Percentiles rank a stretch among this genome's conserved stretches.
phyloP scores from a whole-genome alignment of 2,113 vertebrate genomes.

The Pimephales promelas region DNA sequence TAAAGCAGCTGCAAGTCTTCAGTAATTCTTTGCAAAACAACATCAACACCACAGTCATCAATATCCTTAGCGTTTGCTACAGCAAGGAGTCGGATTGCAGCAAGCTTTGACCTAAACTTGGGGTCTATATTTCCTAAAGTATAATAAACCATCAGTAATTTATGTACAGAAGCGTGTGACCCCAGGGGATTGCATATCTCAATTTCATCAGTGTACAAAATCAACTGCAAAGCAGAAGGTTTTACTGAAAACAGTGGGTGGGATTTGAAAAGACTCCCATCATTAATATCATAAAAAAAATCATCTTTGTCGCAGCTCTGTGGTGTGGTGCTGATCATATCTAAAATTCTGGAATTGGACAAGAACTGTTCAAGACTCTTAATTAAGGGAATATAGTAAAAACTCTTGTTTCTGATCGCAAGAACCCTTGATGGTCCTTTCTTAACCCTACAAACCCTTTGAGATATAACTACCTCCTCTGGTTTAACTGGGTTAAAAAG shows the following conservation, averaged over 20 bases:
- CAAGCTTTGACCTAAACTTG: slow-evolving; percentile 44
- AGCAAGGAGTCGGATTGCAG: slow-evolving; percentile 39
- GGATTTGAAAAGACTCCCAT: too few relatives aligned
- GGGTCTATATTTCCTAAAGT: slow-evolving; percentile 48
- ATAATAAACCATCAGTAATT: slow-evolving; percentile 48
- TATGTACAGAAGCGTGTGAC: slow-evolving; percentile 32
- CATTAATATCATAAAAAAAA: too few relatives aligned
- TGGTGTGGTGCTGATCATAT: too few relatives aligned
- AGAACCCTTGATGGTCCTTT: too few relatives aligned
- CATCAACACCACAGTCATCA: slow-evolving; percentile 42
- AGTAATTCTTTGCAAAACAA: slow-evolving; percentile 37
- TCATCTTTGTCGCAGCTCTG: too few relatives aligned
- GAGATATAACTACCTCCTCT: too few relatives aligned
- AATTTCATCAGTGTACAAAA: slow-evolving; percentile 48
- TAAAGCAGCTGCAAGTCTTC: slow-evolving; percentile 26
- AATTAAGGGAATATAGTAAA: too few relatives aligned
- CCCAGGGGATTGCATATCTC: slow-evolving; percentile 51
- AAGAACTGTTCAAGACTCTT: too few relatives aligned
- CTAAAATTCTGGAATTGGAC: too few relatives aligned
- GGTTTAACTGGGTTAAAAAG: too few relatives aligned
- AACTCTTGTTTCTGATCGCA: too few relatives aligned
- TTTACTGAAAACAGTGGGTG: slow-evolving; percentile 34
- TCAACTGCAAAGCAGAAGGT: slow-evolving; percentile 49
- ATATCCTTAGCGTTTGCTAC: slow-evolving; percentile 39
- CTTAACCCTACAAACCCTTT: too few relatives aligned